A percentile compares a stretch with the other conserved stretches of the same genome.
Conservation (phyloP, 2,888 invertebrate species). For the Spodoptera picta region DNA sequence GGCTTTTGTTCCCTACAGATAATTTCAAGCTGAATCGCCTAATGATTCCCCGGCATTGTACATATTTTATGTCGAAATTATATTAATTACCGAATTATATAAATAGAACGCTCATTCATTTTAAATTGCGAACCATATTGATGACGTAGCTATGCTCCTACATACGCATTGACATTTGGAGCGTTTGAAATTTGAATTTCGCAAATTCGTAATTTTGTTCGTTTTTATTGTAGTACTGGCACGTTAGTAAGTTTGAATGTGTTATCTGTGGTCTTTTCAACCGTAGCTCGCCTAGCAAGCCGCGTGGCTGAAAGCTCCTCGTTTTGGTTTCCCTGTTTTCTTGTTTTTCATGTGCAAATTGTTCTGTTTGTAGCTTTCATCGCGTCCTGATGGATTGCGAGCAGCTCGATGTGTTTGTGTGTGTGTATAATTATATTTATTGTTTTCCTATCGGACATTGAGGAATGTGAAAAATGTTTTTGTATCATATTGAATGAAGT, state of each 20-base stretch:
- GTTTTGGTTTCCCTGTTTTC: slow-evolving; percentile 23
- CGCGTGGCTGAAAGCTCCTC: too few species aligned
- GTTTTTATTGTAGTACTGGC: slow-evolving; percentile 13
- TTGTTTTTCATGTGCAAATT: slow-evolving; percentile 27
- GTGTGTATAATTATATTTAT: slow-evolving; percentile 9
- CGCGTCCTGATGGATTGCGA: slow-evolving; percentile 38
- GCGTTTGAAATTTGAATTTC: slow-evolving; percentile 25
- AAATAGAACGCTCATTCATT: not conserved
- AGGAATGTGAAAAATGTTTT: too few species aligned
- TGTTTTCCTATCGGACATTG: slow-evolving; percentile 8
- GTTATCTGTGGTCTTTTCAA: slow-evolving; percentile 28
- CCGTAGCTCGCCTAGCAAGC: not conserved
- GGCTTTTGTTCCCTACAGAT: slow-evolving; percentile 50
- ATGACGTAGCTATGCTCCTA: not conserved
- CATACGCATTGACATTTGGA: slow-evolving; percentile 12
- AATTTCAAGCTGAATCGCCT: slow-evolving; percentile 48
- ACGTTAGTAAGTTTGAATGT: slow-evolving; percentile 21
- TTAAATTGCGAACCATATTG: slow-evolving; percentile 15
- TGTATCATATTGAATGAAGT: too few species aligned
- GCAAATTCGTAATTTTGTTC: slow-evolving; percentile 17
- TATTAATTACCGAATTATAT: slow-evolving; percentile 8
- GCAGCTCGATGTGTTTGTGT: slow-evolving; percentile 13
- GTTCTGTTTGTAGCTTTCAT: slow-evolving; percentile 41
- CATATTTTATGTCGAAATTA: slow-evolving; percentile 19
- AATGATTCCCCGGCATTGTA: slow-evolving; percentile 40